Evolutionary conservation across 2,888 invertebrate species (phyloP).

Genomic region (Teleogryllus oceanicus): DNA sequence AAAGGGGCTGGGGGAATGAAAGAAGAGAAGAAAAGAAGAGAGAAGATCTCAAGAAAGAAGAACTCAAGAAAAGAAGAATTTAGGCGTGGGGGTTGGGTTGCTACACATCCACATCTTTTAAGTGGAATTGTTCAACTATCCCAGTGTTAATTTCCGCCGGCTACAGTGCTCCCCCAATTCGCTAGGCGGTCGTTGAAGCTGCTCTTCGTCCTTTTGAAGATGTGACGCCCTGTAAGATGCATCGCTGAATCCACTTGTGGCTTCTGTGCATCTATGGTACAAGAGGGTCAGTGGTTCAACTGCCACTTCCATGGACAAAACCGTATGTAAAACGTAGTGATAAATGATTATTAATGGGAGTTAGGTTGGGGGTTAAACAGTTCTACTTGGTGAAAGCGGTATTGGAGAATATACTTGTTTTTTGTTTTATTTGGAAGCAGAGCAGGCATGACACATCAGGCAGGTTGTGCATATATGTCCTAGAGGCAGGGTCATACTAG

Average conservation of each 20-base stretch:
- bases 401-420: background rate
- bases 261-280: slow-evolving; percentile 29
- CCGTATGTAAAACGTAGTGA: slow-evolving; percentile 32
- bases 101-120: slow-evolving; percentile 23
- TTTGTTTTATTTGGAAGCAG: slow-evolving; percentile 20
- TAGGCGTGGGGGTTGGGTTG: slow-evolving; percentile 28
- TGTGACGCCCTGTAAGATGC: slow-evolving; percentile 21
- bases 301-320: slow-evolving; percentile 30
- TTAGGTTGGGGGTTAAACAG: background rate
- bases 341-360: slow-evolving; percentile 12
- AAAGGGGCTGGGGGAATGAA: slow-evolving; percentile 40
- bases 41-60: slow-evolving; percentile 51
- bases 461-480: no score
- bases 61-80: slow-evolving; percentile 45
- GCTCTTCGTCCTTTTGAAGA: slow-evolving; percentile 27
- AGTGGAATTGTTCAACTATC: slow-evolving; percentile 3
- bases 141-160: slow-evolving; percentile 19
- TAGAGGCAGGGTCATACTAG: no score
- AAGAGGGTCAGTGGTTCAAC: slow-evolving; percentile 30
- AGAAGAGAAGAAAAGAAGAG: slow-evolving; percentile 51
- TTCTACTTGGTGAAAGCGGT: background rate
- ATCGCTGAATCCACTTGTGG: slow-evolving; percentile 28
- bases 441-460: slow-evolving; percentile 22
- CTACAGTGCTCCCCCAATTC: slow-evolving; percentile 29
- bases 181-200: slow-evolving; percentile 25